Base-by-base conservation (phyloP, 2,888 invertebrate genomes). In the Leuctra nigra region DNA sequence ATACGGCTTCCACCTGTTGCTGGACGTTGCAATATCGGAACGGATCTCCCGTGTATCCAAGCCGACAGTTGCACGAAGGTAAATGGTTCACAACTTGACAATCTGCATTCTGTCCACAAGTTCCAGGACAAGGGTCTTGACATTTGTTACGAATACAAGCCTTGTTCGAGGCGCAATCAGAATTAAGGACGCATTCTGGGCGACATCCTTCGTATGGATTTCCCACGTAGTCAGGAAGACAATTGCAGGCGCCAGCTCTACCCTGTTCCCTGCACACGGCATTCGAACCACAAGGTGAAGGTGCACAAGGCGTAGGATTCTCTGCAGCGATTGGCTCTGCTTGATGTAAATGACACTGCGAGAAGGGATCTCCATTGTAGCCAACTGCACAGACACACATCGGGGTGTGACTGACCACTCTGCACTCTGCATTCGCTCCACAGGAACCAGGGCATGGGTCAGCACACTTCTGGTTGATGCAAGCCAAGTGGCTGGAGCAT, bases 401-500 rank as follows among this genome's bases (percentile, higher is more conserved):
- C 83, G 82, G 61, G 77, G 81, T 80, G 69, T 91, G 85, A 68
- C 86, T 87, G 14, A 86, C 77, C 6, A 88, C 86, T 66, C 79
- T 78, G 66, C 91, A 92, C 80, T 81, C 68, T 2, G 79, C 75
- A 63, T 77, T 75, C 54, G 68, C 67, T 11, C 77, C 77, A 63
- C 78, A 79, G 29, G 74, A 73, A 56, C 76, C 75, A 23, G 75
- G 75, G 60, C 77, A 78, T 44, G 78, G 79, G 67, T 78, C 75
- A 58, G 70, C 66, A 63, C 79, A 81, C 65, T 77, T 77, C 59
- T 75, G 74, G 59, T 71, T 69, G 47, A 77, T 70, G 63, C 80
- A 81, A 41, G 79, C 78, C 59, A 66, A 70, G 62, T 73, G 72
- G 18, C 70, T 70, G 55, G 63, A 63, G 60, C 72, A 73, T 48